Evolutionary conservation across 2,797 vertebrate genomes (phyloP).

Genomic region (Danionella dracula): DNA sequence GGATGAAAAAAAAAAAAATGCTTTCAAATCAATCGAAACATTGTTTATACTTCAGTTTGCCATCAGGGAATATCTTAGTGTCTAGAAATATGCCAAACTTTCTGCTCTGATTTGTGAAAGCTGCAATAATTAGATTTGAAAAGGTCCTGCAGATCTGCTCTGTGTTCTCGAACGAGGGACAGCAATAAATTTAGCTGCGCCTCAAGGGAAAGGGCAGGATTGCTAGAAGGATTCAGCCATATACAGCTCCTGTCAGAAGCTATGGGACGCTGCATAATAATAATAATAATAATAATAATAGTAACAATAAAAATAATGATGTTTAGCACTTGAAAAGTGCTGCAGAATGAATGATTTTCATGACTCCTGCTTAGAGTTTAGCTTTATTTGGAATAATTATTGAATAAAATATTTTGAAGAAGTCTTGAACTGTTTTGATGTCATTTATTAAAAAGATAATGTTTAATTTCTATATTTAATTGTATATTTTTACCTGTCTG

Average conservation of each 20-base stretch:
- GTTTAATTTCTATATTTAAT: too few relatives aligned
- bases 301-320: too few relatives aligned
- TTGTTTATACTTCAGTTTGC: conserved; percentile 16
- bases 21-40: conserved; percentile 7
- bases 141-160: conserved; percentile 13
- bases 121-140: conserved; percentile 26
- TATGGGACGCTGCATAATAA: conserved; percentile 23
- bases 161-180: conserved; percentile 16
- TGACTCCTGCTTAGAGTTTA: not conserved
- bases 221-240: conserved; percentile 42
- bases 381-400: too few relatives aligned
- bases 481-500: too few relatives aligned
- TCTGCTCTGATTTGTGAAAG: conserved; percentile 9
- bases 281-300: too few relatives aligned
- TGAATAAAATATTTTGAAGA: too few relatives aligned
- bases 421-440: too few relatives aligned
- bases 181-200: conserved; percentile 41
- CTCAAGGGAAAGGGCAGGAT: conserved; percentile 34
- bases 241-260: conserved; percentile 28
- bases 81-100: not conserved
- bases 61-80: not conserved
- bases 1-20: not conserved
- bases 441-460: too few relatives aligned
- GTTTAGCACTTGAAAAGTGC: conserved; percentile 27
- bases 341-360: conserved; percentile 30